These are phyloP conservation scores for Plebejus melissa DNA, from an alignment of 2,888 invertebrate species.

Conservation along the genomic window DNA sequence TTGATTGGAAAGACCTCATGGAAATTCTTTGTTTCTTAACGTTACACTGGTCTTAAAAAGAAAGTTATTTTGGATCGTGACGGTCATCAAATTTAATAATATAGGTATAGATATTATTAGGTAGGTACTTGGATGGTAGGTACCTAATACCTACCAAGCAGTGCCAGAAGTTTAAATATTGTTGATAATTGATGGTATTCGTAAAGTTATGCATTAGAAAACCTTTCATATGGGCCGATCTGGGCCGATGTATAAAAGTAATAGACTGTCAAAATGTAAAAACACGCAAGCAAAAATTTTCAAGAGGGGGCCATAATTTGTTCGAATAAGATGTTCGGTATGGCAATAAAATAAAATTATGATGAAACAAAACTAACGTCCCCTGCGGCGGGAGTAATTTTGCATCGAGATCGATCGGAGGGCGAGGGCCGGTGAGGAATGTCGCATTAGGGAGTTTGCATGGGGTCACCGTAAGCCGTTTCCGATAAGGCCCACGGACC, in stretches of 20 bases:
- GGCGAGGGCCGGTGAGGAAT: constrained; percentile 57
- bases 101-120: too few relatives aligned
- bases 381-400: constrained; percentile 60
- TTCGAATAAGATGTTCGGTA: constrained; percentile 38
- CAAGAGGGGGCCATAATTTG: constrained; percentile 16
- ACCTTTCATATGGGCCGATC: too few relatives aligned
- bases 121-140: too few relatives aligned
- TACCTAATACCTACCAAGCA: too few relatives aligned
- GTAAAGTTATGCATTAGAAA: too few relatives aligned
- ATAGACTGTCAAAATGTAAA: constrained; percentile 2
- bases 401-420: constrained; percentile 75
- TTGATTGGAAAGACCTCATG: not conserved
- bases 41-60: too few relatives aligned
- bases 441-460: constrained; percentile 75
- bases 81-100: too few relatives aligned
- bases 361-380: constrained; percentile 61
- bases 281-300: constrained; percentile 2
- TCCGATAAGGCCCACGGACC: constrained; percentile 73
- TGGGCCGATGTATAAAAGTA: not conserved
- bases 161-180: too few relatives aligned
- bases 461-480: constrained; percentile 78
- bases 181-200: too few relatives aligned
- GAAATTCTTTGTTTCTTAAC: not conserved
- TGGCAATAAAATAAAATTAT: constrained; percentile 61
- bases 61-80: too few relatives aligned